Evolutionary conservation across 2,113 vertebrate genomes (phyloP).

Genomic region (Hucho hucho): DNA sequence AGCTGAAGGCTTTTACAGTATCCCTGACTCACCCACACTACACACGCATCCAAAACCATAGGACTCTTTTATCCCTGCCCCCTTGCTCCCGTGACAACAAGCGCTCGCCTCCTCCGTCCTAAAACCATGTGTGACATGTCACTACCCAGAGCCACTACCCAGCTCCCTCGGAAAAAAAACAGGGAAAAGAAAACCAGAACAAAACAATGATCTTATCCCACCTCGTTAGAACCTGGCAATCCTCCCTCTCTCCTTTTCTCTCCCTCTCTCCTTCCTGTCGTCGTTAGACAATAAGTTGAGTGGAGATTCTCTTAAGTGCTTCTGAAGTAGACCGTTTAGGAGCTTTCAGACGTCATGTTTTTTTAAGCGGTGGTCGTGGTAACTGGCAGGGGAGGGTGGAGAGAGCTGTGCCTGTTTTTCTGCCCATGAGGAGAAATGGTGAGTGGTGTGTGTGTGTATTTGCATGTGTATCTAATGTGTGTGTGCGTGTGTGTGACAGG

Average conservation of each 20-base stretch:
- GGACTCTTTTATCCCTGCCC: neutral
- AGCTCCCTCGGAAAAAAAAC: constrained; percentile 53
- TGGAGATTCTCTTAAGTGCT: constrained; percentile 69
- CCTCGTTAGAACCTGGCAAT: constrained; percentile 59
- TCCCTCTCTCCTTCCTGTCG: too few species aligned
- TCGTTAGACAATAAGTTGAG: constrained; percentile 52
- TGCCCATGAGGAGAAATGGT: constrained; percentile 32
- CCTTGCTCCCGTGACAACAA: constrained; percentile 23
- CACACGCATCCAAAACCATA: neutral
- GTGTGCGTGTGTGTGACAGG: neutral
- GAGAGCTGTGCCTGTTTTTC: constrained; percentile 2
- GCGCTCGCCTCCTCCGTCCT: constrained; percentile 44
- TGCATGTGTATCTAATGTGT: too few species aligned
- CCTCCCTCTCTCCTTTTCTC: constrained; percentile 42
- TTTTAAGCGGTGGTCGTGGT: constrained; percentile 36
- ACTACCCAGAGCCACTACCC: constrained; percentile 22
- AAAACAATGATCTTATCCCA: constrained; percentile 68
- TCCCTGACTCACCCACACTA: too few species aligned
- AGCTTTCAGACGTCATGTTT: constrained; percentile 64
- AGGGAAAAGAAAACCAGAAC: constrained; percentile 44
- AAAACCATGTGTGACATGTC: constrained; percentile 63
- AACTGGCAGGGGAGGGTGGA: neutral
- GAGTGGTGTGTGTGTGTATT: neutral
- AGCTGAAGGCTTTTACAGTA: too few species aligned
- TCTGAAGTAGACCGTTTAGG: constrained; percentile 58